Evolutionary conservation across 2,888 invertebrate species (phyloP).

Genomic region (Serrognathus titanus): DNA sequence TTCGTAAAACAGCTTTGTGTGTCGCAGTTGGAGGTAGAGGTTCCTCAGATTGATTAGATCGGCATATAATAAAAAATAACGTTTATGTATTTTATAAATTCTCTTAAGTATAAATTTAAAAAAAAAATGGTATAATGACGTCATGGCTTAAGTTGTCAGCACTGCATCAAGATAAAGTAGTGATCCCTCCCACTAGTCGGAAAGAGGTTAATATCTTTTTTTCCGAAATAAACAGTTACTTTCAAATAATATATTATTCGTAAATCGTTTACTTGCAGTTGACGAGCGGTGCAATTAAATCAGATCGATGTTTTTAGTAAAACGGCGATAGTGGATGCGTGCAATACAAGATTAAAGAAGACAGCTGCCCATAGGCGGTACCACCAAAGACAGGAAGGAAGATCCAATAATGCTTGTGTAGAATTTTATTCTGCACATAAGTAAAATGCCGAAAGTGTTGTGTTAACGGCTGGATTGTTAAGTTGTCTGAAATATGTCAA

Average conservation of each 20-base stretch:
- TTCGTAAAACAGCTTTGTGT: too few relatives aligned
- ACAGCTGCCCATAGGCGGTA: conserved; percentile 7
- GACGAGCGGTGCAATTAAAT: background rate
- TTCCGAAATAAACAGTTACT: conserved; percentile 25
- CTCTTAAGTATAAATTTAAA: too few relatives aligned
- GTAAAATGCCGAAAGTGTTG: conserved; percentile 6
- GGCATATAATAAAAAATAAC: too few relatives aligned
- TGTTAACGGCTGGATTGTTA: conserved; percentile 6
- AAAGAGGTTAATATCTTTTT: conserved; percentile 46
- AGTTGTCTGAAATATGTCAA: conserved; percentile 24
- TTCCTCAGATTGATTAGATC: too few relatives aligned
- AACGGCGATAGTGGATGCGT: background rate
- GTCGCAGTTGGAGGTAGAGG: too few relatives aligned
- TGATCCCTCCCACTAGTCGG: conserved; percentile 41
- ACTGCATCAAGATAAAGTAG: conserved; percentile 6
- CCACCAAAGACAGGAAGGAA: background rate
- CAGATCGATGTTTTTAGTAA: background rate
- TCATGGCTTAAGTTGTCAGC: background rate
- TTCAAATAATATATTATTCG: conserved; percentile 12
- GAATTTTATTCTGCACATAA: conserved; percentile 3
- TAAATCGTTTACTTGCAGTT: background rate
- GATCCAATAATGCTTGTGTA: conserved; percentile 8
- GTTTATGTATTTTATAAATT: too few relatives aligned
- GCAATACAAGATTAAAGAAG: background rate
- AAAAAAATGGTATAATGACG: too few relatives aligned